A percentile compares a stretch with the other conserved stretches of the same genome.
phyloP scores from a whole-genome alignment of 2,113 vertebrate genomes.

The Eulemur rufifrons region DNA sequence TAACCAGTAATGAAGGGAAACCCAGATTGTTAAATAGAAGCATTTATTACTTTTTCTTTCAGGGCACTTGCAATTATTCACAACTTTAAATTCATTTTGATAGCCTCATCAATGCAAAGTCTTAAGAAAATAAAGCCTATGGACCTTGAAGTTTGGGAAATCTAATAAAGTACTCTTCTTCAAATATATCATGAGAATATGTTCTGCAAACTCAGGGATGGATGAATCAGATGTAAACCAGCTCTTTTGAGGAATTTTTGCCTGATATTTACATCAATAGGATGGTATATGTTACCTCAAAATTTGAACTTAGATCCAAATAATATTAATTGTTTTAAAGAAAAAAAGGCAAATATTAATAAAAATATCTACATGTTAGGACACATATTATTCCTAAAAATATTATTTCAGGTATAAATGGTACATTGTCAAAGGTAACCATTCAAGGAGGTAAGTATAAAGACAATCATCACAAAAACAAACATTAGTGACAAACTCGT shows the following conservation, averaged over 20 bases:
- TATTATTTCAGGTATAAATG: too few species aligned
- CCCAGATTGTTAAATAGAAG: not conserved
- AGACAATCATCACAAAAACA: not conserved
- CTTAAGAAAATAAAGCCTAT: not conserved
- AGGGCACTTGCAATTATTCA: not conserved
- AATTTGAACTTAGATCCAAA: not conserved
- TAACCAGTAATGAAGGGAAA: not conserved
- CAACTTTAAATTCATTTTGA: not conserved
- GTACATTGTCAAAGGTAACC: not conserved
- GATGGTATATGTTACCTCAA: not conserved
- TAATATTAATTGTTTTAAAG: not conserved
- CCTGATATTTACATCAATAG: not conserved
- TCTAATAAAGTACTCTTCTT: not conserved
- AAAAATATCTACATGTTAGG: not conserved
- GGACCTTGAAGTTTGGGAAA: not conserved
- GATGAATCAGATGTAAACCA: not conserved
- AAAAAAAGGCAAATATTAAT: not conserved
- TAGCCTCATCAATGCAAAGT: not conserved
- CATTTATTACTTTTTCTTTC: not conserved
- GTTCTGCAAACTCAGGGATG: not conserved
- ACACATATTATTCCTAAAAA: not conserved
- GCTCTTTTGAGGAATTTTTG: not conserved
- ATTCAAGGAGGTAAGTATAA: not conserved
- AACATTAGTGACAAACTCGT: not conserved
- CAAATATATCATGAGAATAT: not conserved